Base-by-base conservation (phyloP, 2,888 invertebrate genomes). In the Lithophane socia region DNA sequence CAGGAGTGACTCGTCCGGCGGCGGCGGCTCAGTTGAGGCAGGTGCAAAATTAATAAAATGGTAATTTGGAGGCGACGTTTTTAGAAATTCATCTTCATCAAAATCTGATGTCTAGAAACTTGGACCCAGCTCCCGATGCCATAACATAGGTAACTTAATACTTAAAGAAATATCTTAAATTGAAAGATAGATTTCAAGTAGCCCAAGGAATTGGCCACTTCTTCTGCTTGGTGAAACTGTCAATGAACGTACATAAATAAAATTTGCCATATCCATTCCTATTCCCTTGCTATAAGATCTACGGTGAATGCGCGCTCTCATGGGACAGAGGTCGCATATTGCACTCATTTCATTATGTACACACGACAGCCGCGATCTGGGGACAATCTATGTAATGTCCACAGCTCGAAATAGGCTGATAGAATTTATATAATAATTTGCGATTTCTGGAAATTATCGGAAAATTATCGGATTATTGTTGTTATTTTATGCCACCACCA, bases 281-380 rank as follows among this genome's bases (percentile, higher is more conserved):
- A 3, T n/a, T 52, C 5, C 16, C 37, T 58, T 8, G 2, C 49
- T 44, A 1, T 52, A 16, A 13, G 2, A 47, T 68, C n/a, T 16
- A 4, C 10, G 61, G 75, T 76, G 77, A 68, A 64, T 79, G 71
- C 69, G 79, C 54, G 75, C 91, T 92, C 95, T 91, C 93, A 24
- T 49, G 93, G 92, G 94, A 88, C 86, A 80, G 77, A 82, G 90
- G 91, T 91, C 95, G 94, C 96, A 96, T 96, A 96, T 96, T 96
- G 96, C 94, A 94, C 94, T 95, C 96, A 96, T 96, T 96, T 95
- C 95, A 96, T 96, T 96, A 95, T 94, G 94, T 94, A 95, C 95
- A 95, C 94, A 95, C 94, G 93, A 95, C 94, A 93, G 94, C 90
- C 86, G 84, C 89, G 90, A 91, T 91, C 89, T 88, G 84, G 90